phyloP scores from a whole-genome alignment of 2,888 invertebrate genomes.

The Polyommatus iphigenia region DNA sequence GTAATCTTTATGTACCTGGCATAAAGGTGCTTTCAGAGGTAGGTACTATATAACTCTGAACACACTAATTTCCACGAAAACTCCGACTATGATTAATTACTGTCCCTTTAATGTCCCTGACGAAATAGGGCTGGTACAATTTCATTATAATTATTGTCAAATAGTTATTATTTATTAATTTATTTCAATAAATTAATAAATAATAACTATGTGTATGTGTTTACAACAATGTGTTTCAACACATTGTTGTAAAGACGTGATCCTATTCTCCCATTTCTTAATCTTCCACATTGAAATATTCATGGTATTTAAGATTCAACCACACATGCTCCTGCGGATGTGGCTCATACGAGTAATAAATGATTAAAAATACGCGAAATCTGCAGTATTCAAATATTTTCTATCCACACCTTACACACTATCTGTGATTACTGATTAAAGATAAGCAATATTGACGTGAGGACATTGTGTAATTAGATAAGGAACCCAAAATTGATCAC shows the following conservation, averaged over 20 bases:
- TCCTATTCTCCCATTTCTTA: too few species aligned
- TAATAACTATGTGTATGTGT: too few species aligned
- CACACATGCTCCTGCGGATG: background rate
- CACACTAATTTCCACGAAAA: background rate
- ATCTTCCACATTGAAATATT: too few species aligned
- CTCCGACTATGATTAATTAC: constrained; percentile 18
- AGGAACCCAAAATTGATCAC: too few species aligned
- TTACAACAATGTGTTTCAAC: too few species aligned
- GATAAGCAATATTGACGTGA: background rate
- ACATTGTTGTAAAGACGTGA: too few species aligned
- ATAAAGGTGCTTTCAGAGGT: background rate
- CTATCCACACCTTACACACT: too few species aligned
- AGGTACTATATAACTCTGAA: background rate
- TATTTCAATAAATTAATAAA: too few species aligned
- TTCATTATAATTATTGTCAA: background rate
- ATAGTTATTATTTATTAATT: too few species aligned
- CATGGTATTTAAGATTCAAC: background rate
- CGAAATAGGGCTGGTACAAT: constrained; percentile 10
- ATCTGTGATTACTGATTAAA: background rate
- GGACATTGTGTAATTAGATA: too few species aligned
- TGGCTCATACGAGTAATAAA: background rate
- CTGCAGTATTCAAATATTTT: background rate
- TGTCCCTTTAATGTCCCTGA: constrained; percentile 11
- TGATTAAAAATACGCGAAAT: background rate
- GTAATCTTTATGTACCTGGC: too few species aligned